Evolutionary conservation across 2,888 invertebrate genomes (phyloP).

Genomic region (Coecobrya sp.): DNA sequence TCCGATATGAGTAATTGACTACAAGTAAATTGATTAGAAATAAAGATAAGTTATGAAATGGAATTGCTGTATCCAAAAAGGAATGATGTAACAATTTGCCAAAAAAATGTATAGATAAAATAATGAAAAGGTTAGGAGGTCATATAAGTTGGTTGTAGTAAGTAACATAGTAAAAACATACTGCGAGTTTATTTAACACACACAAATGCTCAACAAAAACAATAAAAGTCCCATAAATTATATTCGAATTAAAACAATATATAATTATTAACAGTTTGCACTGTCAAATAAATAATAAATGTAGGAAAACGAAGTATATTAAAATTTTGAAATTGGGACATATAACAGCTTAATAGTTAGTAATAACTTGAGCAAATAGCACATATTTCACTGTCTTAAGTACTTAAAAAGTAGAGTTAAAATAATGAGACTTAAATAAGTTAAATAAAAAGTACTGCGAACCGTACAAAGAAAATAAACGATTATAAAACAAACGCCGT

Average conservation of each 20-base stretch:
- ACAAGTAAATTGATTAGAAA: background rate
- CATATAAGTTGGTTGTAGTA: background rate
- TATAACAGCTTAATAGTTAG: too few relatives aligned
- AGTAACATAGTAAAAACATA: background rate
- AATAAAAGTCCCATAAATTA: background rate
- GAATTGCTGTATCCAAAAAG: background rate
- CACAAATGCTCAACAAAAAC: background rate
- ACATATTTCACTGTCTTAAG: background rate
- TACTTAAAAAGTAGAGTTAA: too few relatives aligned
- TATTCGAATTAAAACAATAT: too few relatives aligned
- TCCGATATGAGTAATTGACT: background rate
- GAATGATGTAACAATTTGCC: background rate
- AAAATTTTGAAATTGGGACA: too few relatives aligned
- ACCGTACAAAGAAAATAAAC: background rate
- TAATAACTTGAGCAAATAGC: background rate
- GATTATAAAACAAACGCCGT: background rate
- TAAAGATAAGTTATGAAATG: background rate
- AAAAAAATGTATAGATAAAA: background rate
- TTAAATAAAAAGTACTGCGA: constrained; percentile 8
- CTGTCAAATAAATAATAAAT: too few relatives aligned
- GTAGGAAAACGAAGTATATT: too few relatives aligned
- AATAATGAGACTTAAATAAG: background rate
- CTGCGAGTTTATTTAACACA: background rate
- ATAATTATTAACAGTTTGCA: too few relatives aligned
- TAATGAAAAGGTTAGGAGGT: background rate